Evolutionary conservation across 92 coral and sea anemone species (phyloP).

Genomic region (Palythoa caribaeorum): DNA sequence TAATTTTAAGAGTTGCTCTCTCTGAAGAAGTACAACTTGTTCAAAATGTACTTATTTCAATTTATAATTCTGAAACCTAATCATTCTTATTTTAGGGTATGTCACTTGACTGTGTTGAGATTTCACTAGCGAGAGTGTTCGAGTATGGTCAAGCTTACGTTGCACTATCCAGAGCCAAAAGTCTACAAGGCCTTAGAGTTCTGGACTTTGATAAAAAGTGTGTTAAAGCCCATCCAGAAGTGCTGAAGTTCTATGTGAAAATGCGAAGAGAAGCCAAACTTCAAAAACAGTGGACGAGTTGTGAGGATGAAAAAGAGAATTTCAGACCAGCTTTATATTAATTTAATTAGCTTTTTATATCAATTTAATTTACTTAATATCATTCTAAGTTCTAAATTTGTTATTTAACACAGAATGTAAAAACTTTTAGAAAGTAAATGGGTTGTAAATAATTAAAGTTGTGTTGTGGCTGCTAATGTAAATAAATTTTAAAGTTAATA

Average conservation of each 20-base stretch:
- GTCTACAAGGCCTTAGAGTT: conserved; percentile 91
- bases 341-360: neutral
- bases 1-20: too few relatives aligned
- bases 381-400: neutral
- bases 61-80: too few relatives aligned
- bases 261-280: conserved; percentile 74
- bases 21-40: too few relatives aligned
- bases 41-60: too few relatives aligned
- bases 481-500: too few relatives aligned
- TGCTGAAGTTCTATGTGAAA: conserved; percentile 84
- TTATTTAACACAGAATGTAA: neutral
- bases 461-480: neutral
- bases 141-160: conserved; percentile 99
- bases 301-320: conserved; percentile 23
- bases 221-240: conserved; percentile 95
- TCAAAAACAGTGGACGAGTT: conserved; percentile 57
- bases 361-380: neutral
- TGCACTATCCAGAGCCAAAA: conserved; percentile 93
- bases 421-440: too few relatives aligned
- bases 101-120: conserved; percentile 97
- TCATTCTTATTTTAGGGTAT: conserved; percentile 75
- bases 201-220: conserved; percentile 93
- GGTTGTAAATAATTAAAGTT: neutral
- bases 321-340: neutral
- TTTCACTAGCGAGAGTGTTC: conserved; percentile 93